These are phyloP conservation scores for Eretmocerus hayati DNA, from an alignment of 2,888 invertebrate genomes.

Conservation along the genomic window DNA sequence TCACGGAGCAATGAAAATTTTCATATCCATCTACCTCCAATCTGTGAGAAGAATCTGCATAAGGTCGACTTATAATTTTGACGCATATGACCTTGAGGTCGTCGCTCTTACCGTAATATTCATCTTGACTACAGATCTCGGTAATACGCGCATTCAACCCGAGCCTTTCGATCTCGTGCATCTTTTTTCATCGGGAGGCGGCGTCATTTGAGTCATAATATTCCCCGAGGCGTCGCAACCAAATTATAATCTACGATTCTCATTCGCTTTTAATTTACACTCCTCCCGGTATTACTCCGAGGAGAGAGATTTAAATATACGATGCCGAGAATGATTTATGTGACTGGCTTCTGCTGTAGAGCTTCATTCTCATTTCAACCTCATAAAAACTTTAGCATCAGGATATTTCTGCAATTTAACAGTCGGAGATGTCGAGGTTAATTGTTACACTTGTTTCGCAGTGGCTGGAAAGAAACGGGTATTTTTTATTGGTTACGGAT, in stretches of 20 bases:
- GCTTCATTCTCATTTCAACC: not conserved
- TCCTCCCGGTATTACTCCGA: not conserved
- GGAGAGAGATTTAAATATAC: slow-evolving; percentile 6
- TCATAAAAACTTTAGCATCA: slow-evolving; percentile 14
- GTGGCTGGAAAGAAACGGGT: too few species aligned
- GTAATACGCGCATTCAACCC: too few species aligned
- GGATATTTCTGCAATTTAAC: not conserved
- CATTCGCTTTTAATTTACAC: slow-evolving; percentile 8
- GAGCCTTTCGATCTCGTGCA: not conserved
- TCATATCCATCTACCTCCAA: too few species aligned
- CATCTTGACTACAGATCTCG: too few species aligned
- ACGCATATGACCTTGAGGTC: too few species aligned
- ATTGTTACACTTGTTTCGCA: slow-evolving; percentile 20
- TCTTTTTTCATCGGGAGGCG: not conserved
- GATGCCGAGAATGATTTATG: slow-evolving; percentile 11
- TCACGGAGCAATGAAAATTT: too few species aligned
- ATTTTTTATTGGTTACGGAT: too few species aligned
- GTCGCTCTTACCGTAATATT: too few species aligned
- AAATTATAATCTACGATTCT: slow-evolving; percentile 6
- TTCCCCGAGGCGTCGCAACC: not conserved
- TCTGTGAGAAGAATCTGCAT: too few species aligned
- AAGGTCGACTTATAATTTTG: too few species aligned
- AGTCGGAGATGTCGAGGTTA: slow-evolving; percentile 6
- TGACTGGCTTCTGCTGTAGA: not conserved
- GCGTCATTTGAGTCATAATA: not conserved